A percentile compares a stretch with the other conserved stretches of the same genome.
phyloP scores from a whole-genome alignment of 1,140 invertebrate genomes.

The Bombus affinis region DNA sequence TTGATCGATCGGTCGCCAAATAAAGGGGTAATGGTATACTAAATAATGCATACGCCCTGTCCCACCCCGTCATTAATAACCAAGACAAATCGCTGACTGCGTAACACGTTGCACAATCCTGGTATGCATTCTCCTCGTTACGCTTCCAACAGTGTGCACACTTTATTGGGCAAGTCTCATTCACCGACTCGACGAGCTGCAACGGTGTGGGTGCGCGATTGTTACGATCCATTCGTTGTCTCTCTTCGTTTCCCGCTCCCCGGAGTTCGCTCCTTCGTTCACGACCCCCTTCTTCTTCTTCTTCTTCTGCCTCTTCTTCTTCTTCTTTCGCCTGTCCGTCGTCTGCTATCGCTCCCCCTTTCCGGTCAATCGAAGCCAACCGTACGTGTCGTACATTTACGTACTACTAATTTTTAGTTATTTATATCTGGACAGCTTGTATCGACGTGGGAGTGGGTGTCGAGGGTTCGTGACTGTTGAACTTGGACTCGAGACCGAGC shows the following conservation, averaged over 20 bases:
- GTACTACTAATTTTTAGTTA: conserved; percentile 55
- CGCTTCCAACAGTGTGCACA: conserved; percentile 37
- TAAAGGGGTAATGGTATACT: conserved; percentile 48
- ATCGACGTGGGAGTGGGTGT: neutral
- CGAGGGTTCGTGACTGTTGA: conserved; percentile 28
- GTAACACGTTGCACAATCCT: conserved; percentile 59
- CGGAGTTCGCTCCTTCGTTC: neutral
- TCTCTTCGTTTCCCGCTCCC: neutral
- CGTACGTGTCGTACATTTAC: conserved; percentile 55
- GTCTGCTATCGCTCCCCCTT: conserved; percentile 52
- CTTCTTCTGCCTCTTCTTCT: neutral
- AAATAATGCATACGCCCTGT: conserved; percentile 32
- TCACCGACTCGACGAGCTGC: conserved; percentile 26
- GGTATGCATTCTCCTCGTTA: conserved; percentile 53
- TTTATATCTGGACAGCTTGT: conserved; percentile 33
- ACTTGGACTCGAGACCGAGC: neutral
- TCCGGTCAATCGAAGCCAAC: conserved; percentile 61
- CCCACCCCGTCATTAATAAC: conserved; percentile 47
- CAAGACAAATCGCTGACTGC: conserved; percentile 41
- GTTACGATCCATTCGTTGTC: conserved; percentile 45
- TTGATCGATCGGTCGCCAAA: conserved; percentile 10
- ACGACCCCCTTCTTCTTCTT: neutral
- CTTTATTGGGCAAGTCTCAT: conserved; percentile 56
- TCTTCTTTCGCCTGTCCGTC: conserved; percentile 1
- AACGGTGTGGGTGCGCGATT: conserved; percentile 22